Base-by-base conservation (phyloP, 1,140 invertebrate genomes). In the Arctopsyche grandis region DNA sequence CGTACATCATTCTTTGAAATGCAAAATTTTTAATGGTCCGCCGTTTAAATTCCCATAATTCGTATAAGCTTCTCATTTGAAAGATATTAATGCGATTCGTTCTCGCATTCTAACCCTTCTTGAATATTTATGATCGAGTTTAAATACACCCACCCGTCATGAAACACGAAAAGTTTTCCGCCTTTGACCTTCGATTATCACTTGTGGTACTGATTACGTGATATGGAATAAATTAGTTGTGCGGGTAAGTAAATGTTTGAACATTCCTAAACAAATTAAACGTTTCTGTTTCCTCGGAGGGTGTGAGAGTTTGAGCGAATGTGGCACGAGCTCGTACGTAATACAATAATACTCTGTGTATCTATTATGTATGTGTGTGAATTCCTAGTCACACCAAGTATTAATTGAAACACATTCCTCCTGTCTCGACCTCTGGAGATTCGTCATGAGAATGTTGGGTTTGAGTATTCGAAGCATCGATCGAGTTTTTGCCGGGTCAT, bases 191-290 rank as follows among this genome's bases (percentile, higher is more conserved):
- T 52, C 48, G 16, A 16, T 16, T 52, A 52, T 52, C 58, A 66
- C 21, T 58, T n/a, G 75, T 48, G 69, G 74, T 24, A 4, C 29
- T 12, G 22, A 74, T 75, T 52, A 44, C 79, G 75, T 80, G 79
- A 75, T 75, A 69, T 22, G 56, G 79, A 80, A 80, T 80, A 80
- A 80, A 80, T 80, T 80, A 78, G 75, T 78, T 63, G 5, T 43
- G 26, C 69, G 74, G 43, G 58, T 56, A 75, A 78, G 58, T 56
- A 75, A 78, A 80, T 80, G 76, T 78, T 80, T 69, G 58, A 78
- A 48, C 69, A 80, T 80, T 78, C 76, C 76, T 73, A 77, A 80
- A 80, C 76, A 77, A 73, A 78, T 80, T 80, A 77, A 80, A 80
- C 70, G 63, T n/a, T 48, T 10, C 75, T 58, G 58, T 58, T 56